phyloP scores from a whole-genome alignment of 2,797 vertebrate genomes.

The Acropternis orthonyx region DNA sequence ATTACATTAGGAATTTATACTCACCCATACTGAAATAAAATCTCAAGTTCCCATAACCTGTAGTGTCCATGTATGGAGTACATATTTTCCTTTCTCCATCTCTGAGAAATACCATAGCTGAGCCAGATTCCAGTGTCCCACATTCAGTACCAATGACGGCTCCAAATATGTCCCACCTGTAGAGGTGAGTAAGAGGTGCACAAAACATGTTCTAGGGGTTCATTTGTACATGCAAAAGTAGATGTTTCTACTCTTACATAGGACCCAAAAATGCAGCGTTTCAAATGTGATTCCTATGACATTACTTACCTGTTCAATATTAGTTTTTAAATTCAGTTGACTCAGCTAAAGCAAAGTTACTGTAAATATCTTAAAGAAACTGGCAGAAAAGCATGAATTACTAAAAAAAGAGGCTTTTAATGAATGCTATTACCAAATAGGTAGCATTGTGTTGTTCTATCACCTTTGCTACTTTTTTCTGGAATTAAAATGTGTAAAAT shows the following conservation, averaged over 20 bases:
- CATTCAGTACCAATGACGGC: slow-evolving; percentile 88
- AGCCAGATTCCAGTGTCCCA: slow-evolving; percentile 91
- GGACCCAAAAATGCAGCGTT: background rate
- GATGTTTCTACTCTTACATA: background rate
- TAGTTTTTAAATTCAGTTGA: background rate
- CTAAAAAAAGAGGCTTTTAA: background rate
- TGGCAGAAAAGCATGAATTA: background rate
- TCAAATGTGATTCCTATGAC: background rate
- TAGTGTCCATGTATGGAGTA: slow-evolving; percentile 93
- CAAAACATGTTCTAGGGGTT: background rate
- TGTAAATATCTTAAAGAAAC: background rate
- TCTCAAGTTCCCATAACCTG: slow-evolving; percentile 91
- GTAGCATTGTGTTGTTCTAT: background rate
- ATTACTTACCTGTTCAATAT: background rate
- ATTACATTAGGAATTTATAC: slow-evolving; percentile 40
- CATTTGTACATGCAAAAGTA: background rate
- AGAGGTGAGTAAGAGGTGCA: background rate
- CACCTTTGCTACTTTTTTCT: background rate
- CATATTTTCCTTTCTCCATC: slow-evolving; percentile 90
- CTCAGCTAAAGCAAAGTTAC: background rate
- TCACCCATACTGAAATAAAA: slow-evolving; percentile 94
- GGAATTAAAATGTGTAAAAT: background rate
- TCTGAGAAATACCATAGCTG: slow-evolving; percentile 87
- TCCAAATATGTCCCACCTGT: slow-evolving; percentile 92
- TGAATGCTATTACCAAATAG: background rate